Evolutionary conservation across 2,888 invertebrate species (phyloP).

Genomic region (Mythimna impura): DNA sequence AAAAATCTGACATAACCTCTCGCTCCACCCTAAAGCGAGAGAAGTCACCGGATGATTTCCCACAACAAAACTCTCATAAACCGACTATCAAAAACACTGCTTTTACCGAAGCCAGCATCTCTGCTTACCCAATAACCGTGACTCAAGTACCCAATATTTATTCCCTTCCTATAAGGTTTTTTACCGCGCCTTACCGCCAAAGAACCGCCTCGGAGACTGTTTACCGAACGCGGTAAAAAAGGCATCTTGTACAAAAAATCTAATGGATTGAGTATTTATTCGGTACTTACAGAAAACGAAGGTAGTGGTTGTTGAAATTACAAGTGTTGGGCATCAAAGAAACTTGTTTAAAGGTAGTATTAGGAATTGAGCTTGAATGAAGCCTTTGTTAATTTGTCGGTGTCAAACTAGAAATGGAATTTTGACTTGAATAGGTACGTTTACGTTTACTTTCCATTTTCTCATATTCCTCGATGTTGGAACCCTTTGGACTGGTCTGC

Average conservation of each 20-base stretch:
- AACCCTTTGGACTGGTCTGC: too few relatives aligned
- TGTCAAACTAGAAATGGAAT: not conserved
- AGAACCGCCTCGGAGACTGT: slow-evolving; percentile 61
- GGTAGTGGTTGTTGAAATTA: slow-evolving; percentile 30
- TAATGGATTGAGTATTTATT: slow-evolving; percentile 55
- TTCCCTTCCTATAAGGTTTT: slow-evolving; percentile 49
- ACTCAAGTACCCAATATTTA: slow-evolving; percentile 60
- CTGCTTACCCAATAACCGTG: slow-evolving; percentile 52
- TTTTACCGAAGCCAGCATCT: slow-evolving; percentile 25
- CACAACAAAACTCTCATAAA: not conserved
- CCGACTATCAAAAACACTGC: slow-evolving; percentile 2
- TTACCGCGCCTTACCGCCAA: slow-evolving; percentile 61
- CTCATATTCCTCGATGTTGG: too few relatives aligned
- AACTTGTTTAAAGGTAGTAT: slow-evolving; percentile 20
- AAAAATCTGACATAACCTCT: too few relatives aligned
- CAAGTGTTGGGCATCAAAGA: slow-evolving; percentile 33
- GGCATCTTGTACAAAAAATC: slow-evolving; percentile 49
- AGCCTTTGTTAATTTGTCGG: slow-evolving; percentile 13
- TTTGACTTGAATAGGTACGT: not conserved
- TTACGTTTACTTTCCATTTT: too few relatives aligned
- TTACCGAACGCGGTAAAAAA: slow-evolving; percentile 57
- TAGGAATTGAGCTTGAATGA: slow-evolving; percentile 35
- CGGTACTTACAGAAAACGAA: slow-evolving; percentile 10
- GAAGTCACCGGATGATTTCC: too few relatives aligned
- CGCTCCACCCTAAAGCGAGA: too few relatives aligned